Evolutionary conservation across 2,888 invertebrate genomes (phyloP), one percentile per base, ranked within the genome.

Genomic region (Eristalinus sepulchralis): DNA sequence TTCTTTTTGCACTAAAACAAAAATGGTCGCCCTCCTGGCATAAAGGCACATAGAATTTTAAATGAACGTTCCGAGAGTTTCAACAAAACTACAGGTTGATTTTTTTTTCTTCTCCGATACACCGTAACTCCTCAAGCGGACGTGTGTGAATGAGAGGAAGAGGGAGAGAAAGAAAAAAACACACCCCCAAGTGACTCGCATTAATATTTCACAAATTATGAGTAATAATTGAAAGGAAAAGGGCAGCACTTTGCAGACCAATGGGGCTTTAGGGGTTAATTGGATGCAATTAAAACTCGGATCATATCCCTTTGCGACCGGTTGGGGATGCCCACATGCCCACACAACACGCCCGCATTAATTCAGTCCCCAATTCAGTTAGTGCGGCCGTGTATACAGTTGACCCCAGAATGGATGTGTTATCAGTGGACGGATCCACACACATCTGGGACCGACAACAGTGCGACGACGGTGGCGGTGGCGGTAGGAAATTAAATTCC

Each of bases 201-300:
- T 59, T 57, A 34, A 66, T 76, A 36, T 83, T 71, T 39, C 66
- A 71, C 24, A 47, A 77, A 71, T 71, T 71, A 77, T 62, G 22
- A 71, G 57, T 11, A 57, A 57, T 57, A 24, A 57, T 57, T 57
- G 57, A 22, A 57, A 24, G 24, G 57, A 22, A 57, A 57, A 24
- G 24, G 57, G 17, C 57, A 57, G 24, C 57, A 9, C 13, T 24
- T 27, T 22, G 24, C 57, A 57, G 57, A 6, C 57, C 17, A 36
- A 59, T 22, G 34, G 22, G 27, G 27, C 34, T 22, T 64, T 6
- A 10, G n/a, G 10, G 39, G 36, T 67, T 77, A 83, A 83, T 83
- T 83, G 67, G 71, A 72, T 59, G 71, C 77, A 83, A 83, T 83
- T 83, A 80, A 72, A 83, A 83, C 71, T 67, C 76, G 55, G 64